A percentile compares a stretch with the other conserved stretches of the same genome.
Evolutionary conservation across 2,888 invertebrate species (phyloP).

Genomic region (Melieria crassipennis): DNA sequence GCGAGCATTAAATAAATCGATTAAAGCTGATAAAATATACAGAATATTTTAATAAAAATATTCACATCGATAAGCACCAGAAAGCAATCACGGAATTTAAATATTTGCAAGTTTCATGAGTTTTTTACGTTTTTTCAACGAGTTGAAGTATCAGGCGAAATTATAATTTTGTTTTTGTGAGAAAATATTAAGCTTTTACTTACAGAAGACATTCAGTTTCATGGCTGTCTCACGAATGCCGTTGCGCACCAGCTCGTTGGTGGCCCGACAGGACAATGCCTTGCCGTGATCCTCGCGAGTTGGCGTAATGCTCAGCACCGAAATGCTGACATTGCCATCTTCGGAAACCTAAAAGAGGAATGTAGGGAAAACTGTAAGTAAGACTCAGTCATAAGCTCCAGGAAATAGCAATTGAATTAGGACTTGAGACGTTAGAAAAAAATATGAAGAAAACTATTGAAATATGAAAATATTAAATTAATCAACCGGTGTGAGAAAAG

Average conservation of each 20-base stretch:
- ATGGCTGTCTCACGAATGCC: slow-evolving; percentile 81
- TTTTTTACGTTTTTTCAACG: neutral
- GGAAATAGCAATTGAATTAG: neutral
- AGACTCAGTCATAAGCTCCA: too few species aligned
- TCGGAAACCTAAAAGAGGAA: slow-evolving; percentile 73
- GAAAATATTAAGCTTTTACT: slow-evolving; percentile 66
- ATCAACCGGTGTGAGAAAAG: neutral
- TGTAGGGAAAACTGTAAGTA: neutral
- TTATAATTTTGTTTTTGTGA: too few species aligned
- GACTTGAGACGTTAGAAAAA: neutral
- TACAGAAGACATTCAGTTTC: slow-evolving; percentile 88
- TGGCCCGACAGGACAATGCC: slow-evolving; percentile 81
- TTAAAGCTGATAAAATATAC: too few species aligned
- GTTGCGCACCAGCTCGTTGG: slow-evolving; percentile 78
- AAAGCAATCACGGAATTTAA: too few species aligned
- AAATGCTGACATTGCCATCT: slow-evolving; percentile 84
- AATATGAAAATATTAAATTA: too few species aligned
- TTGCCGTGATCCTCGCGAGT: slow-evolving; percentile 81
- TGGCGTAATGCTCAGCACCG: slow-evolving; percentile 79
- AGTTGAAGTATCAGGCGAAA: neutral
- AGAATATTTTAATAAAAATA: too few species aligned
- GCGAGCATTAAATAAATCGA: too few species aligned
- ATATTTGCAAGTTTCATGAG: too few species aligned
- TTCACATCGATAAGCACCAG: too few species aligned
- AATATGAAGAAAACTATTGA: too few species aligned